Conservation (phyloP, 1,140 invertebrate species). For the Doryteuthis pealeii region DNA sequence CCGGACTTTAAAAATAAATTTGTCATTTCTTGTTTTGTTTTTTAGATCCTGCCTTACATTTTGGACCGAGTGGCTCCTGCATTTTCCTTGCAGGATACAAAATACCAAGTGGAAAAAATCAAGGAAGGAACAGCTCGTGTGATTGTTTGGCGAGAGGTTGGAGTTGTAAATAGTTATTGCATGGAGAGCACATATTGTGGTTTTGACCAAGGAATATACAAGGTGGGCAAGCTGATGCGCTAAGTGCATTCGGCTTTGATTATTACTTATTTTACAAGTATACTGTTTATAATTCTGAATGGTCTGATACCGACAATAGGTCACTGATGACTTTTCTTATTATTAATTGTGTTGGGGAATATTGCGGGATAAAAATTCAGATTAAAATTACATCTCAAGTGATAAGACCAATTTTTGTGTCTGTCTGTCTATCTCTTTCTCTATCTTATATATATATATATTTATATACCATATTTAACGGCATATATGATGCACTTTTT, state of each 20-base stretch:
- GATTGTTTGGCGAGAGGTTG: slow-evolving; percentile 81
- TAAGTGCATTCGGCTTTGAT: not conserved
- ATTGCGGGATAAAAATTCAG: not conserved
- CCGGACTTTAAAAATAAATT: too few species aligned
- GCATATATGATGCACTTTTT: too few species aligned
- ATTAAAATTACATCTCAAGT: not conserved
- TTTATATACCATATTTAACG: too few species aligned
- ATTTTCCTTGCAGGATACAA: slow-evolving; percentile 76
- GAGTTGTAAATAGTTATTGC: slow-evolving; percentile 75
- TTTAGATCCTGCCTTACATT: slow-evolving; percentile 64
- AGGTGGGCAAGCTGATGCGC: slow-evolving; percentile 56
- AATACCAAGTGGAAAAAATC: slow-evolving; percentile 75
- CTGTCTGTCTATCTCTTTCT: too few species aligned
- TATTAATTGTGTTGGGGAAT: slow-evolving; percentile 27
- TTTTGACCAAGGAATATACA: slow-evolving; percentile 76
- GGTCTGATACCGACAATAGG: not conserved
- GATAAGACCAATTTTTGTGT: too few species aligned
- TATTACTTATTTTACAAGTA: not conserved
- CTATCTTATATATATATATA: too few species aligned
- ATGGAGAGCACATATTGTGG: slow-evolving; percentile 87
- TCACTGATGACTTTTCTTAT: slow-evolving; percentile 5
- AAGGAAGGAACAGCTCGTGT: slow-evolving; percentile 84
- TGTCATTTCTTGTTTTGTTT: too few species aligned
- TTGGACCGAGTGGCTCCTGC: slow-evolving; percentile 71
- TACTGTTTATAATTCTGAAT: not conserved